A percentile compares a stretch with the other conserved stretches of the same genome.
phyloP scores from a whole-genome alignment of 2,797 vertebrate species.

The Heterohyrax brucei region DNA sequence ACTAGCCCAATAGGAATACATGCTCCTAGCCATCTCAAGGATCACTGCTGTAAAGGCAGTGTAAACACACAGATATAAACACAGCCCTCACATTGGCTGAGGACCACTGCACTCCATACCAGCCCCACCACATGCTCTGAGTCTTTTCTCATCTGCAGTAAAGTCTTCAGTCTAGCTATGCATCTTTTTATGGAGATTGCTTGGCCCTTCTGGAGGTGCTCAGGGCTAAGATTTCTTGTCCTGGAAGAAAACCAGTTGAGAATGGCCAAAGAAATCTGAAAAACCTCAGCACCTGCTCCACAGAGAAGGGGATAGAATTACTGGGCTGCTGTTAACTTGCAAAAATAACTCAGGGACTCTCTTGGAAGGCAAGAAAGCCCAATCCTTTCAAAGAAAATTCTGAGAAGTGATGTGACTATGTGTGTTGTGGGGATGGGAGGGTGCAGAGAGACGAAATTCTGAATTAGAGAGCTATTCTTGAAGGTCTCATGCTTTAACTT shows the following conservation, averaged over 20 bases:
- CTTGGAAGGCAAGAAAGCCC: slow-evolving; percentile 62
- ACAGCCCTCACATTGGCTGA: neutral
- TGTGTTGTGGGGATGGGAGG: neutral
- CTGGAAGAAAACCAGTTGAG: slow-evolving; percentile 71
- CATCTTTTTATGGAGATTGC: neutral
- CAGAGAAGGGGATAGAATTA: slow-evolving; percentile 71
- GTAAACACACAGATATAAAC: slow-evolving; percentile 31
- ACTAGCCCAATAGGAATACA: slow-evolving; percentile 1
- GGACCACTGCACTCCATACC: slow-evolving; percentile 28
- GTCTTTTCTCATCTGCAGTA: slow-evolving; percentile 61
- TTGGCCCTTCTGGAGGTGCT: slow-evolving; percentile 45
- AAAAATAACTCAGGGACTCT: slow-evolving; percentile 76
- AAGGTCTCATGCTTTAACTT: slow-evolving; percentile 58
- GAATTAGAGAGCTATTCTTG: slow-evolving; percentile 58
- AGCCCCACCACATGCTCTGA: neutral
- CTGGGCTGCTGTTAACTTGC: slow-evolving; percentile 65
- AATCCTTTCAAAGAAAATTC: slow-evolving; percentile 81
- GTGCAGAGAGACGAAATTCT: slow-evolving; percentile 46
- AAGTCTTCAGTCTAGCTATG: slow-evolving; percentile 66
- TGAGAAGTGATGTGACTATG: slow-evolving; percentile 66
- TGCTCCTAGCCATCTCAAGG: slow-evolving; percentile 22
- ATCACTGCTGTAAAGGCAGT: neutral
- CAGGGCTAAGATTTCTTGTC: slow-evolving; percentile 52
- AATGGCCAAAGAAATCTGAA: slow-evolving; percentile 74
- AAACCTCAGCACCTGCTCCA: slow-evolving; percentile 73